A percentile compares a stretch with the other conserved stretches of the same genome.
Evolutionary conservation across 2,113 vertebrate species (phyloP).

Genomic region (Tauraco erythrolophus): DNA sequence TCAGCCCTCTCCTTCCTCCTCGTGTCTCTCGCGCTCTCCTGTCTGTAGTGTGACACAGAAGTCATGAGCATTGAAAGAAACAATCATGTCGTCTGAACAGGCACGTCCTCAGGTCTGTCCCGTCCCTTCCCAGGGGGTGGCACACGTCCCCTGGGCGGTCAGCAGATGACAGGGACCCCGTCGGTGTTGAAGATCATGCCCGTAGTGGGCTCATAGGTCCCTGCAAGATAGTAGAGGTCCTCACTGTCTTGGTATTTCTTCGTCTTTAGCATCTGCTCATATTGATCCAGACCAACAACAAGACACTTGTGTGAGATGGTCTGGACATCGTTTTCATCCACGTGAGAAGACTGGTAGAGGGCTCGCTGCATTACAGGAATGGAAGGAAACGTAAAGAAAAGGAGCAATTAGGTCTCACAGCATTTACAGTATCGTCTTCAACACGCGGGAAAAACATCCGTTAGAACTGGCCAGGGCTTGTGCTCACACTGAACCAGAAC

Average conservation of each 20-base stretch:
- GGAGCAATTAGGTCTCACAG: background rate
- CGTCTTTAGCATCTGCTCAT: conserved; percentile 96
- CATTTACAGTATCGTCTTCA: background rate
- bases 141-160: conserved; percentile 45
- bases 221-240: conserved; percentile 98
- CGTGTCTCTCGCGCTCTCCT: conserved; percentile 15
- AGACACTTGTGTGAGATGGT: conserved; percentile 99
- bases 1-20: conserved; percentile 63
- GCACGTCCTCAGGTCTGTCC: conserved; percentile 63
- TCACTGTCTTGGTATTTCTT: conserved; percentile 98
- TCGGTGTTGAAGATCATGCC: conserved; percentile 99
- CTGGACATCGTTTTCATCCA: conserved; percentile 98
- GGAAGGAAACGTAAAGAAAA: background rate
- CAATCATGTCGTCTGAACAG: conserved; percentile 76
- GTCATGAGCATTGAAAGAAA: conserved; percentile 67
- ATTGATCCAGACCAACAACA: conserved; percentile 95
- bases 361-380: conserved; percentile 81
- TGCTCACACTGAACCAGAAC: background rate
- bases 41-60: conserved; percentile 62
- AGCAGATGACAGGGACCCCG: conserved; percentile 96
- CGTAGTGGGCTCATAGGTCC: conserved; percentile 97
- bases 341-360: conserved; percentile 97
- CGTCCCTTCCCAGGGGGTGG: conserved; percentile 33
- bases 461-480: background rate
- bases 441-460: background rate